These are phyloP conservation scores for Athene noctua DNA, from an alignment of 2,113 vertebrate species.

Conservation along the genomic window DNA sequence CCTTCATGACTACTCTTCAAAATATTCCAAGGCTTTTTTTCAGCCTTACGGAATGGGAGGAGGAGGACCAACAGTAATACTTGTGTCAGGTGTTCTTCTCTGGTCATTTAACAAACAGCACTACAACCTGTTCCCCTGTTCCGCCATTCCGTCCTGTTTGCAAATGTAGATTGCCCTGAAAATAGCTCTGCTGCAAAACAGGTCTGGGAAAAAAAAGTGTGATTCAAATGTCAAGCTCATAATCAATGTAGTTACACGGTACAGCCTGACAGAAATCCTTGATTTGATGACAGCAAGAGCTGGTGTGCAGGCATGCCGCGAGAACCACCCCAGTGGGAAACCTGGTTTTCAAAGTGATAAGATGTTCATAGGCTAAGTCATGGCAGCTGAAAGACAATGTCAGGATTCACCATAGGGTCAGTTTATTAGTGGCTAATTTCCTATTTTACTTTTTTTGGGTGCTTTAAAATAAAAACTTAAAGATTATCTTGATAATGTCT, in stretches of 20 bases:
- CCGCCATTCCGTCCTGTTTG: rapidly evolving
- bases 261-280: not conserved
- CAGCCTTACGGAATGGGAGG: not conserved
- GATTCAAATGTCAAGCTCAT: not conserved
- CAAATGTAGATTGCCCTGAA: not conserved
- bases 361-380: not conserved
- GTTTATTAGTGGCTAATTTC: not conserved
- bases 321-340: not conserved
- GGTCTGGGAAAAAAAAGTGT: not conserved
- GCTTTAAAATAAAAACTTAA: not conserved
- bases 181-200: not conserved
- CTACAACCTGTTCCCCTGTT: not conserved
- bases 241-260: not conserved
- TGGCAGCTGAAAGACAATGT: not conserved
- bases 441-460: not conserved
- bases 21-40: not conserved
- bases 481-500: not conserved
- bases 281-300: not conserved
- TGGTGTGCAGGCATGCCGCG: not conserved
- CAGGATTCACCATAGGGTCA: not conserved
- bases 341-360: not conserved
- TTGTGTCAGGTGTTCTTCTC: not conserved
- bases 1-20: not conserved
- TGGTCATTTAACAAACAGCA: not conserved
- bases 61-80: not conserved